phyloP scores from a whole-genome alignment of 2,797 vertebrate species.

The Tympanoctomys barrerae region DNA sequence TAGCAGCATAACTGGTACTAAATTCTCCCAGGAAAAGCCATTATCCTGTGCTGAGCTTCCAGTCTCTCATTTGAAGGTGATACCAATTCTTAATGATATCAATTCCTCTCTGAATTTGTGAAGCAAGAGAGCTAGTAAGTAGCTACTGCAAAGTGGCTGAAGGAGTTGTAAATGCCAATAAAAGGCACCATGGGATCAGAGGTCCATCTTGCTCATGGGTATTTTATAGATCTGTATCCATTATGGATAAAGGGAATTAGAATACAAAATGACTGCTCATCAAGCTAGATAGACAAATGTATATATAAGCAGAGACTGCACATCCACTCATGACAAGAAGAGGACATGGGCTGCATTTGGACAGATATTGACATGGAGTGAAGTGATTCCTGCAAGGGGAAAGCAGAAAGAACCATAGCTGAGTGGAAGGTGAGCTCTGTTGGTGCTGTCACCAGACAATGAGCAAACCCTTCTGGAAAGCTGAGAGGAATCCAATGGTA shows the following conservation, averaged over 20 bases:
- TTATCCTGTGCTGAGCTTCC: not conserved
- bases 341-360: not conserved
- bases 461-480: not conserved
- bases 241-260: not conserved
- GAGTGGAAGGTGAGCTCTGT: not conserved
- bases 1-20: slow-evolving; percentile 3
- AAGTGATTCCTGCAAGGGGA: not conserved
- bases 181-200: not conserved
- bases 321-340: not conserved
- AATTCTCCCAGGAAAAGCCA: slow-evolving; percentile 13
- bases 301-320: not conserved
- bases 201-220: not conserved
- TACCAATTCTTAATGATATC: not conserved
- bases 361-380: not conserved
- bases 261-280: not conserved
- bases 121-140: not conserved
- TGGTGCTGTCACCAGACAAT: not conserved
- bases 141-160: not conserved
- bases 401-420: not conserved
- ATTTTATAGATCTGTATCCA: not conserved
- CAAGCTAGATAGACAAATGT: too few relatives aligned
- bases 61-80: slow-evolving; percentile 1
- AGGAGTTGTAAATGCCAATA: not conserved
- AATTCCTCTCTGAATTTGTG: not conserved
- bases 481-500: not conserved